phyloP scores from a whole-genome alignment of 35 echinoderm and acorn worm species.

The Apostichopus parvimensis region DNA sequence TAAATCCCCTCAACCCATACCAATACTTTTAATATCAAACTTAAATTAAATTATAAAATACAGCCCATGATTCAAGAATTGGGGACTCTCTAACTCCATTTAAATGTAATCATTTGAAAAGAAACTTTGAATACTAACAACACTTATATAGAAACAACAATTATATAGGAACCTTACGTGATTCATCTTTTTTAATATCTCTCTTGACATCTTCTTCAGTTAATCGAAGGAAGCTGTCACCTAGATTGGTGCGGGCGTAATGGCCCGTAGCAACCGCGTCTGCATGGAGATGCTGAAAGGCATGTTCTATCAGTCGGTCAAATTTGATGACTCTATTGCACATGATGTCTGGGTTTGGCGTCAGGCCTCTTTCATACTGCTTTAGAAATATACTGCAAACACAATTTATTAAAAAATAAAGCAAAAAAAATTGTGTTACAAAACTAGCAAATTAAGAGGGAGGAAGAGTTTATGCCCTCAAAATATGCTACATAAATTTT shows the following conservation, averaged over 20 bases:
- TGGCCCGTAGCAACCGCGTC: constrained; percentile 92
- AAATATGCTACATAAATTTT: too few relatives aligned
- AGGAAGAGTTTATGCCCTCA: too few relatives aligned
- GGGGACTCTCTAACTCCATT: too few relatives aligned
- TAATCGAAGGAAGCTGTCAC: constrained; percentile 49
- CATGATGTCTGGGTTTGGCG: constrained; percentile 92
- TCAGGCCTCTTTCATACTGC: constrained; percentile 87
- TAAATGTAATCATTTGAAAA: too few relatives aligned
- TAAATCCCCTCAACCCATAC: too few relatives aligned
- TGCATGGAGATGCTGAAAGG: constrained; percentile 48
- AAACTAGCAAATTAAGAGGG: too few relatives aligned
- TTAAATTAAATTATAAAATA: too few relatives aligned
- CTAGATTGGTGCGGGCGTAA: constrained; percentile 76
- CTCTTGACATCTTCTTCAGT: constrained; percentile 43
- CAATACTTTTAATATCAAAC: too few relatives aligned
- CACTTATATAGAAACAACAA: too few relatives aligned
- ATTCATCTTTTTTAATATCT: neutral
- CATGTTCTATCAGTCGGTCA: constrained; percentile 82
- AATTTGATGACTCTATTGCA: constrained; percentile 98
- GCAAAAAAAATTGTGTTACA: too few relatives aligned
- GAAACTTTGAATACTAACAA: too few relatives aligned
- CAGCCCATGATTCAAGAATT: too few relatives aligned
- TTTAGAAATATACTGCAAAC: constrained; percentile 74
- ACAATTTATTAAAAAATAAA: neutral
- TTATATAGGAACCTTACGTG: neutral